phyloP scores from a whole-genome alignment of 2,888 invertebrate genomes.

The Lasioglossum leucozonium region DNA sequence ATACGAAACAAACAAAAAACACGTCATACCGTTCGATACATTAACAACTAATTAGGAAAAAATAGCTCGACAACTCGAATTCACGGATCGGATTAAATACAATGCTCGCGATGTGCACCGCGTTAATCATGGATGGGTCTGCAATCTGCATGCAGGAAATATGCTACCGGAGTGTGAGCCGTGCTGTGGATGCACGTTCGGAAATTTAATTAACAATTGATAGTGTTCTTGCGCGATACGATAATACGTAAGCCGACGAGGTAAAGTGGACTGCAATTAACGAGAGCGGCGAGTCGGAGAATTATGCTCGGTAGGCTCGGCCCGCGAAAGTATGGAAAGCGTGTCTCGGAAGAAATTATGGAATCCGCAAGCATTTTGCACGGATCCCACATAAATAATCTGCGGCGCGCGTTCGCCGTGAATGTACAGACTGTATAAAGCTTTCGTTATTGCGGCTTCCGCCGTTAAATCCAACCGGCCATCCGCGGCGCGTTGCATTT shows the following conservation, averaged over 20 bases:
- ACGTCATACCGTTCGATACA: background rate
- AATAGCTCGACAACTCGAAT: background rate
- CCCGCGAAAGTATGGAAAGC: conserved; percentile 31
- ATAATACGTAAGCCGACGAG: background rate
- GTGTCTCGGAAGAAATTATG: conserved; percentile 49
- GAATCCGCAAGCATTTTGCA: conserved; percentile 51
- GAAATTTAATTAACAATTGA: conserved; percentile 4
- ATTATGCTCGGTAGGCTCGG: conserved; percentile 21
- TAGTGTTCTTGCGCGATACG: background rate
- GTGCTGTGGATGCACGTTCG: background rate
- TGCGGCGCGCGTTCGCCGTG: conserved; percentile 16
- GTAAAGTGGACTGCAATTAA: conserved; percentile 39
- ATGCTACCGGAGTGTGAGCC: background rate
- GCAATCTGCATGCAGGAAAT: background rate
- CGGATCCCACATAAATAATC: conserved; percentile 53
- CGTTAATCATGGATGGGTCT: background rate
- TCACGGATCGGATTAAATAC: background rate
- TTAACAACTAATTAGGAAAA: background rate
- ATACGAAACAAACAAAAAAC: background rate
- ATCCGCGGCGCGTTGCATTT: conserved; percentile 52
- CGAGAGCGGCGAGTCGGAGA: background rate
- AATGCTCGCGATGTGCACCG: background rate
- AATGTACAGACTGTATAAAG: conserved; percentile 46
- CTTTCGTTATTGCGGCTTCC: conserved; percentile 60
- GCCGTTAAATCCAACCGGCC: conserved; percentile 43